Conservation (phyloP, 2,888 invertebrate genomes). For the Eilema caniola region DNA sequence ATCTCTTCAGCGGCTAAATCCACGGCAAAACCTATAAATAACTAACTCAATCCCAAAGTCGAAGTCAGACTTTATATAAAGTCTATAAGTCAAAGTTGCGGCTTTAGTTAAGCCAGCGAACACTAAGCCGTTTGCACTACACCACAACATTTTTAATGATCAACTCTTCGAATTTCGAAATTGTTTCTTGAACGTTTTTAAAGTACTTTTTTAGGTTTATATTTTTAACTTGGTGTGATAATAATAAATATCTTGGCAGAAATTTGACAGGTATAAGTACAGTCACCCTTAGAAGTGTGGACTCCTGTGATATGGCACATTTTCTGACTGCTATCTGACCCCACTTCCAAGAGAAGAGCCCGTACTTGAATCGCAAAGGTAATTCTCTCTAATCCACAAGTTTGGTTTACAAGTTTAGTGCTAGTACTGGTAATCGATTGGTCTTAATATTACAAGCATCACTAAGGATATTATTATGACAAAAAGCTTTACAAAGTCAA, state of each 20-base stretch:
- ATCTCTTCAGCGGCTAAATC: constrained; percentile 15
- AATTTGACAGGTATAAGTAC: background rate
- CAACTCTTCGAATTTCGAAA: constrained; percentile 36
- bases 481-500: no score
- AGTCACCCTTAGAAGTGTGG: no score
- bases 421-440: no score
- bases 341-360: no score
- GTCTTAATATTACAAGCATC: no score
- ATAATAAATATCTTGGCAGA: background rate
- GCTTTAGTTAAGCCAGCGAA: constrained; percentile 57
- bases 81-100: constrained; percentile 63
- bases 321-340: no score
- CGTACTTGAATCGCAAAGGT: no score
- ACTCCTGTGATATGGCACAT: no score
- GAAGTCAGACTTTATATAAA: constrained; percentile 45
- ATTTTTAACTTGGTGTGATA: constrained; percentile 11
- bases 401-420: no score
- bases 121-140: constrained; percentile 50
- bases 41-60: constrained; percentile 36
- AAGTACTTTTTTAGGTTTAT: constrained; percentile 22
- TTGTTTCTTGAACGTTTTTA: constrained; percentile 54
- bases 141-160: constrained; percentile 65
- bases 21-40: constrained; percentile 36
- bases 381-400: no score
- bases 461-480: no score